Base-by-base conservation (phyloP, 2,797 vertebrate genomes). In the Discoglossus pictus region DNA sequence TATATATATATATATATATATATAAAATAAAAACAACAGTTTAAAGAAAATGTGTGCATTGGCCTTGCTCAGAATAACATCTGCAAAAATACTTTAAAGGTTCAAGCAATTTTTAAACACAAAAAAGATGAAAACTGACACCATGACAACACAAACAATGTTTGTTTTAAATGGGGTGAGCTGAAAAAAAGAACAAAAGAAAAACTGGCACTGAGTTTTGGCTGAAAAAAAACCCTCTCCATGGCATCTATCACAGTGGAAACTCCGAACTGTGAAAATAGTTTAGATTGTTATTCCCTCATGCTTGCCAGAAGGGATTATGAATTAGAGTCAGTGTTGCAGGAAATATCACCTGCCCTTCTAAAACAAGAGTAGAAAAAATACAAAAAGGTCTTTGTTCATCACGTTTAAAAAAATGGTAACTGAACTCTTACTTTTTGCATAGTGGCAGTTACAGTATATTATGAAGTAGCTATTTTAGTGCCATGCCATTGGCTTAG, bases 121-220 rank as follows among this genome's bases (percentile, higher is more conserved):
- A 50, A 65, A 73, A 78, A 82, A 66, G 43, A 42, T 60, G 79
- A 75, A 75, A 72, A 74, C 4, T 54, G 63, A 73, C 71, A 63
- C 42, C 53, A 64, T 79, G 76, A 84, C 54, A 78, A 72, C 73
- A 80, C 3, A 73, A 54, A 11, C 55, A 39, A 70, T 63, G 52
- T 73, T 84, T 83, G 75, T 73, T 83, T 86, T 77, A 82, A 80
- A 74, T 75, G 10, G 1, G 72, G 55, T 68, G 70, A 85, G 75
- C 79, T 55, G 80, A 83, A 82, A 40, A 56, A 54, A 35, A n/a
- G 8, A 31, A 31, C 4, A 40, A 31, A 42, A 40, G n/a, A 59
- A 71, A 43, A 51, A 44, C 35, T 65, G 53, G 68, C 61, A 71
- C 20, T 59, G 46, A 51, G 42, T 48, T 73, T 78, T 81, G 74